These are phyloP conservation scores for Mirounga angustirostris DNA, from an alignment of 2,113 vertebrate genomes.

Conservation along the genomic window DNA sequence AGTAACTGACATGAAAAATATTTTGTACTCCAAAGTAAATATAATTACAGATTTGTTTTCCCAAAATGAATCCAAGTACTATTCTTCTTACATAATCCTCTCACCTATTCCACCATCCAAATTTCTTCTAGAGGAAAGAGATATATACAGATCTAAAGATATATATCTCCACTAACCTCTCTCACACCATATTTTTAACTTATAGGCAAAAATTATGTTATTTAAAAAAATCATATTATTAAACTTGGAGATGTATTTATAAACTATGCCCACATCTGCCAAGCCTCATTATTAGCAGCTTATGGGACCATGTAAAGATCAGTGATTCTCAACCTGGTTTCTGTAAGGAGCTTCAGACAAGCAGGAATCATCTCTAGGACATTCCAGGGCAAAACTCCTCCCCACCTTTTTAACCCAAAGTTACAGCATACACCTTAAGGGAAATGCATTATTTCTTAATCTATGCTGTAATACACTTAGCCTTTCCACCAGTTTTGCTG, in stretches of 20 bases:
- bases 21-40: conserved; percentile 31
- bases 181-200: neutral
- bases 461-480: neutral
- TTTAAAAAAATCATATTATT: conserved; percentile 3
- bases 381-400: neutral
- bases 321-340: neutral
- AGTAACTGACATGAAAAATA: conserved; percentile 6
- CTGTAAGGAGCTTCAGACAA: neutral
- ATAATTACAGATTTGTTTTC: neutral
- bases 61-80: neutral
- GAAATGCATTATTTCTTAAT: neutral
- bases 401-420: neutral
- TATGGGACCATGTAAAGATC: neutral
- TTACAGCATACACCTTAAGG: neutral
- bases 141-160: neutral
- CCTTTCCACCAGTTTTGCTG: neutral
- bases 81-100: neutral
- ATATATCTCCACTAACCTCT: neutral
- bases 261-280: neutral
- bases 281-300: neutral
- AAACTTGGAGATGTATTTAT: neutral
- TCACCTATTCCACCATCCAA: neutral
- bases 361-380: neutral
- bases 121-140: neutral
- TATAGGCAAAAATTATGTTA: neutral